These are phyloP conservation scores for Sebastes elongatus DNA, from an alignment of 2,797 vertebrate genomes.

Conservation along the genomic window DNA sequence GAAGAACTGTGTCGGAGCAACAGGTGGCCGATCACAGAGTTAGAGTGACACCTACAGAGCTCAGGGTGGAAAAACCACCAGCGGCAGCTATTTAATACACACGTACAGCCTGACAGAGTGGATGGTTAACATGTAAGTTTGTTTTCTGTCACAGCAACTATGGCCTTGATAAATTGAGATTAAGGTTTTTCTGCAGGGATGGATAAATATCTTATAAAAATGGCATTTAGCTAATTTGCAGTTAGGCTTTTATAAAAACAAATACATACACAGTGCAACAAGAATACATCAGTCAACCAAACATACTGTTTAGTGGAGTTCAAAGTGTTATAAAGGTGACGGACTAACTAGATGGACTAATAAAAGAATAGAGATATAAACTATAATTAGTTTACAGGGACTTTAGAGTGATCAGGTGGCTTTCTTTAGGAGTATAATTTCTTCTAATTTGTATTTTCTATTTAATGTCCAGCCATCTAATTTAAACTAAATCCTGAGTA, in stretches of 20 bases:
- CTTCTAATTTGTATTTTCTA: not conserved
- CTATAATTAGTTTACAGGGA: not conserved
- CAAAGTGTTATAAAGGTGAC: not conserved
- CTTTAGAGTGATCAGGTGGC: not conserved
- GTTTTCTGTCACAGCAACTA: not conserved
- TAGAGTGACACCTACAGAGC: constrained; percentile 81
- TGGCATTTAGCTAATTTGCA: not conserved
- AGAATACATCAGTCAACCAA: not conserved
- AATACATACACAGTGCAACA: not conserved
- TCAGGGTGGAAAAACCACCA: not conserved
- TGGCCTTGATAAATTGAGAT: not conserved
- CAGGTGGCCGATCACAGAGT: constrained; percentile 77
- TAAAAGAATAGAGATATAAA: not conserved
- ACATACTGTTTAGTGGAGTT: not conserved
- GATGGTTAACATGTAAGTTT: not conserved
- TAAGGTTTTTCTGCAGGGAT: not conserved
- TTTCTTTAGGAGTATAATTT: not conserved
- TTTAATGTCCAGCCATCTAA: not conserved
- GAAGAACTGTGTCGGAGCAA: constrained; percentile 61
- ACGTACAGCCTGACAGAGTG: not conserved
- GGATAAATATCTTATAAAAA: not conserved
- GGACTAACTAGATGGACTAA: not conserved
- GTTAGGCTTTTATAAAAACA: not conserved
- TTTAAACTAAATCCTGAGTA: not conserved
- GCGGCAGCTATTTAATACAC: not conserved